Evolutionary conservation across 2,113 vertebrate species (phyloP), one percentile per base, ranked within the genome.

Genomic region (Micronisus gabar): DNA sequence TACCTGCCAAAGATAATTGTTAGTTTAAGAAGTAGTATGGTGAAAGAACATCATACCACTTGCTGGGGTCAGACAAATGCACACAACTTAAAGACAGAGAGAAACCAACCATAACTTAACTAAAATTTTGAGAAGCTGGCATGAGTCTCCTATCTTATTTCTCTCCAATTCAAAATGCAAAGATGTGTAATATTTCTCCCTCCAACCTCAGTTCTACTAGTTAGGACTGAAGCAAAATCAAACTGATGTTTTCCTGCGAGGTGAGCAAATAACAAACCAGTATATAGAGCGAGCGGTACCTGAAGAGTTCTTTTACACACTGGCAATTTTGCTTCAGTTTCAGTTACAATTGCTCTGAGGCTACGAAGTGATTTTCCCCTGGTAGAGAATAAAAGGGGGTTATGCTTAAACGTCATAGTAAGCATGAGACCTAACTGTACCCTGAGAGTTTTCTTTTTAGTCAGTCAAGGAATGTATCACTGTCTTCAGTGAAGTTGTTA

Each of bases 1-100:
- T 75, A 78, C 62, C 52, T 96, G 97, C 97, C 97, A 98, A 97
- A 94, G 76, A 97, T 26, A 97, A 97, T 91, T 97, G 90, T 97
- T 96, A 95, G 91, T 93, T 95, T 97, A 96, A 97, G 93, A 88
- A 91, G 76, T 47, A 83, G 59, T 86, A 94, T 45, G 63, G 56
- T 68, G 59, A 95, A 91, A 97, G 80, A 52, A 95, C 38, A 13
- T 94, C 86, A 90, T 67, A 92, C 59, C 70, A 62, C 76, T 95
- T 70, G 47, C 59, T 73, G 70, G 85, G 63, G 82, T 95, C 93
- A 95, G 91, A 95, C 43, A 89, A 89, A 92, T 2, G 11, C 80
- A 86, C 47, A 87, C 40, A 78, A 87, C 72, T 83, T 91, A 76
- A 78, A 88, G 67, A 65, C 47, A 52, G 67, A 75, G 29, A 71